phyloP scores from a whole-genome alignment of 2,888 invertebrate genomes.

The Synanthedon myopaeformis region DNA sequence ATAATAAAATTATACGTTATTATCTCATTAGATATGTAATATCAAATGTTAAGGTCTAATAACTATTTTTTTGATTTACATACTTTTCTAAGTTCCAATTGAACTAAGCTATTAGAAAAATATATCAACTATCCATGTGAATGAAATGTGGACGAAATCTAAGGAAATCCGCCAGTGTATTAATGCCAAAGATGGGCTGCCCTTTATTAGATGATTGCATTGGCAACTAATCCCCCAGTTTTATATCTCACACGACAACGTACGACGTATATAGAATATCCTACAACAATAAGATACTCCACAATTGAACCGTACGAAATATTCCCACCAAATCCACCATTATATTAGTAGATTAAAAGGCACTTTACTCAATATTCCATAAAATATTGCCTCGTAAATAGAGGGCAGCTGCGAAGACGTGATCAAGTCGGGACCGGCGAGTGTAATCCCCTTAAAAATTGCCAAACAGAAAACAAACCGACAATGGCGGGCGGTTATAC shows the following conservation, averaged over 20 bases:
- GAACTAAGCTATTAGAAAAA: too few relatives aligned
- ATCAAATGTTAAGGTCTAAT: too few relatives aligned
- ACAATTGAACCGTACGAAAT: slow-evolving; percentile 8
- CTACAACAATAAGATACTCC: slow-evolving; percentile 41
- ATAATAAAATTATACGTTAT: too few relatives aligned
- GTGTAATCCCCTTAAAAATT: slow-evolving; percentile 68
- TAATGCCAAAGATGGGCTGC: too few relatives aligned
- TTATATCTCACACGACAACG: background rate
- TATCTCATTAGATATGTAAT: too few relatives aligned
- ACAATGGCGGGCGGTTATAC: slow-evolving; percentile 50
- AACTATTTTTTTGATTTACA: too few relatives aligned
- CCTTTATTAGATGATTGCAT: background rate
- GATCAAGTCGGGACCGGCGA: slow-evolving; percentile 44
- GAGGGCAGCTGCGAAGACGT: slow-evolving; percentile 56
- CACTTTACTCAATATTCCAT: slow-evolving; percentile 69
- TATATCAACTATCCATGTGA: too few relatives aligned
- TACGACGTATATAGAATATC: slow-evolving; percentile 21
- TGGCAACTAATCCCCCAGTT: background rate
- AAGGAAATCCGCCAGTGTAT: too few relatives aligned
- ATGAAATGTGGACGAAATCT: too few relatives aligned
- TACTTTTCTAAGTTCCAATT: too few relatives aligned
- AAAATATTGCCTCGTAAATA: slow-evolving; percentile 68
- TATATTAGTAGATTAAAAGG: slow-evolving; percentile 68
- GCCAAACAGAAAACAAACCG: slow-evolving; percentile 65
- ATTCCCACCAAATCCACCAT: slow-evolving; percentile 39